Conservation (phyloP, 1,140 invertebrate species). For the Onthophagus taurus region DNA sequence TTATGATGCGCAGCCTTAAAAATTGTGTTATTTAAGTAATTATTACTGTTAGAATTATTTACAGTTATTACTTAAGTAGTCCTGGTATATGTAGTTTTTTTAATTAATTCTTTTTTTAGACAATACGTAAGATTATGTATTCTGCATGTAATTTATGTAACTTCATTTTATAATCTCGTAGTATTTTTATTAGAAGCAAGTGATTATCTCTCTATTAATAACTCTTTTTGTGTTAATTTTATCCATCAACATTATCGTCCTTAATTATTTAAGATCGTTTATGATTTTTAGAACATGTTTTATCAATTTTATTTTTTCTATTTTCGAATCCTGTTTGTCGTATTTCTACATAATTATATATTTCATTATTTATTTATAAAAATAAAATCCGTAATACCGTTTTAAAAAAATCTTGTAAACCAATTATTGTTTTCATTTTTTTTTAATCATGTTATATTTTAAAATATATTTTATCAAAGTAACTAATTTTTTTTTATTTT, state of each 20-base stretch:
- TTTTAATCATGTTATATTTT: conserved; percentile 17
- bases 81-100: conserved; percentile 4
- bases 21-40: neutral
- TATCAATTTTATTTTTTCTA: neutral
- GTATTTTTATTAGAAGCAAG: no score
- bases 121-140: neutral
- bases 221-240: no score
- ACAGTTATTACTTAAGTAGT: neutral
- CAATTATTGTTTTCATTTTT: conserved; percentile 18
- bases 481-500: neutral
- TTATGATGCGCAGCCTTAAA: conserved; percentile 7
- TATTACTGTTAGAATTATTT: neutral
- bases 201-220: no score
- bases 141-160: no score
- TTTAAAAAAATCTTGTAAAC: conserved; percentile 12
- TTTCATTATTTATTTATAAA: conserved; percentile 8
- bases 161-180: no score
- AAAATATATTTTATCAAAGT: conserved; percentile 19
- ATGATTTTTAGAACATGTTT: conserved; percentile 1
- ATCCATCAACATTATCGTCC: no score
- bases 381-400: conserved; percentile 6
- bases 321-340: conserved; percentile 4
- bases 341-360: conserved; percentile 7
- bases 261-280: neutral
- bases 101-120: no score